These are phyloP conservation scores for Chalcis sispes DNA, from an alignment of 2,888 invertebrate genomes.

Conservation along the genomic window DNA sequence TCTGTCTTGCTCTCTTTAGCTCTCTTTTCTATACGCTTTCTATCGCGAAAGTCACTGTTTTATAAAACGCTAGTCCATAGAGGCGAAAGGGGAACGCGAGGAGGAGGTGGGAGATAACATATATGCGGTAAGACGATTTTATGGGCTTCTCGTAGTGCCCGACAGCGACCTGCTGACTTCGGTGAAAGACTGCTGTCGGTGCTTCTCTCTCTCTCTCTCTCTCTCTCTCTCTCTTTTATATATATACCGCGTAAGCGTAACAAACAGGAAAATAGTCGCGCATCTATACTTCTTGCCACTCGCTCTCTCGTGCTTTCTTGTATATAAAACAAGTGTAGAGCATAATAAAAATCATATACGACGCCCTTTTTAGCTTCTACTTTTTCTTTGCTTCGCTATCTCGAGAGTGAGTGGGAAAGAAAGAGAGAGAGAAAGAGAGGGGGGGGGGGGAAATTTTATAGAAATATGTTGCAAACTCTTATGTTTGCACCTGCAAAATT, in stretches of 20 bases:
- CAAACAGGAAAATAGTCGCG: not conserved
- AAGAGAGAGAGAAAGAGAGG: no score
- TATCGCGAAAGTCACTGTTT: constrained; percentile 59
- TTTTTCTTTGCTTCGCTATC: no score
- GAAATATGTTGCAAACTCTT: no score
- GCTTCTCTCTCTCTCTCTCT: constrained; percentile 51
- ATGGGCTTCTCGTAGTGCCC: constrained; percentile 63
- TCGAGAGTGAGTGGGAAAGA: no score
- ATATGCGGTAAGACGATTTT: constrained; percentile 70
- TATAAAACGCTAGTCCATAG: constrained; percentile 59
- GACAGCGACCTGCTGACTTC: constrained; percentile 68
- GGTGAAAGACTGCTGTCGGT: constrained; percentile 63
- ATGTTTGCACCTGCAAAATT: no score
- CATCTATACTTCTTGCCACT: not conserved
- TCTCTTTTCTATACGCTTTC: not conserved
- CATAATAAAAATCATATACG: constrained; percentile 43
- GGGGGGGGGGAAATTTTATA: no score
- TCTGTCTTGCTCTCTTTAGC: constrained; percentile 1
- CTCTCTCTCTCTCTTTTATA: not conserved
- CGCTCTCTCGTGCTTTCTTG: constrained; percentile 16
- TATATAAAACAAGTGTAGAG: not conserved
- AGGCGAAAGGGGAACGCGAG: constrained; percentile 1
- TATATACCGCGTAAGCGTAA: not conserved
- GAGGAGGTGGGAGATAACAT: no score
- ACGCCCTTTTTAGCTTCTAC: not conserved